Evolutionary conservation across 64 coral and sea anemone genomes (phyloP), one percentile per base, ranked within the genome.

Genomic region (Porites lutea): DNA sequence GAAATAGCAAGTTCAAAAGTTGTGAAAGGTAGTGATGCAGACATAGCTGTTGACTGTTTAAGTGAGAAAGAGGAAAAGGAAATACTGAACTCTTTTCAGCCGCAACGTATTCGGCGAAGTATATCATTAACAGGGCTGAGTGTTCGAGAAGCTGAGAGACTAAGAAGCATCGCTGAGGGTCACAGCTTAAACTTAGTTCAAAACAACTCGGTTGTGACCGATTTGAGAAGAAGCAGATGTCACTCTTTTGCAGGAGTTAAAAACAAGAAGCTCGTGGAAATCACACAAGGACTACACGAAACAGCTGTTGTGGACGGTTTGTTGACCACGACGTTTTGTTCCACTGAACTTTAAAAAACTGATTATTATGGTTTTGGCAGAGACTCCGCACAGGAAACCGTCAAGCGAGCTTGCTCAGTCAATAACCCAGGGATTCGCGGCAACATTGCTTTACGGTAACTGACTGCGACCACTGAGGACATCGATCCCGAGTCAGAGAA

Each of bases 181-280:
- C 51, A 23, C 53, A 57, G 55, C 23, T 5, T 9, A 59, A 59
- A 59, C 55, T 5, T 7, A 80, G 55, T 3, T 22, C 13, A 47
- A 50, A 3, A 20, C 2, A 55, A 13, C 1, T 59, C 23, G 4
- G 27, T 14, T 60, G n/a, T 80, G 2, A 11, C 77, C 23, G 55
- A 80, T 2, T 15, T 18, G 10, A n/a, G 21, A 13, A 8, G 22
- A 61, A 44, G 20, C 4, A 59, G 77, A 13, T 60, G 77, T 37
- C 53, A 80, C 54, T 80, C 77, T 12, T 80, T 60, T 59, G 53
- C n/a, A 13, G 77, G 77, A 13, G 53, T 80, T 45, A 80, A 80
- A 37, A 80, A 44, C 53, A 60, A 60, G 55, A 80, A 59, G 77
- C 21, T 80, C 10, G 53, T 80, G n/a, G 21, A 80, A 18, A 60